phyloP scores from a whole-genome alignment of 2,888 invertebrate genomes.

The Lithodes maja region DNA sequence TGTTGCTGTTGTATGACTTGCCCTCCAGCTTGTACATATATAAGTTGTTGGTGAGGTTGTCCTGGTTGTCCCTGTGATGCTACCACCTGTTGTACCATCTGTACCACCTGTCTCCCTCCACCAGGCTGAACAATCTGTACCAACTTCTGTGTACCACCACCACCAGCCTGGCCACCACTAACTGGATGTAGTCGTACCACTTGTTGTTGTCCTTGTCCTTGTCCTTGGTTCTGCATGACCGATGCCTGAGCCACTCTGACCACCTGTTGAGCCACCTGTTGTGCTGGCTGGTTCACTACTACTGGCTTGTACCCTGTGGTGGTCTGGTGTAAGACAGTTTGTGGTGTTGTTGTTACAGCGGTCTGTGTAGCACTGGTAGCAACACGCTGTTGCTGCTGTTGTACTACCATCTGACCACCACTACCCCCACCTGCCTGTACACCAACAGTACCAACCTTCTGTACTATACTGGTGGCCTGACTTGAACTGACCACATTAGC shows the following conservation, averaged over 20 bases:
- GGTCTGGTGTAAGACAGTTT: constrained; percentile 28
- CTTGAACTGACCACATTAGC: constrained; percentile 31
- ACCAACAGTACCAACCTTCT: constrained; percentile 24
- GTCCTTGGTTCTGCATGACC: constrained; percentile 1
- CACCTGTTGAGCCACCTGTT: constrained; percentile 46
- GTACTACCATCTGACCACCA: constrained; percentile 41
- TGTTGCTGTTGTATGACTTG: constrained; percentile 53
- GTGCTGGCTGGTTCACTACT: constrained; percentile 39
- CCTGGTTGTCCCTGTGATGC: constrained; percentile 36
- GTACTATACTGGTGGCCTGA: constrained; percentile 36
- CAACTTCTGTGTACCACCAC: constrained; percentile 32
- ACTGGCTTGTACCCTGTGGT: constrained; percentile 38
- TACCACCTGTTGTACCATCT: constrained; percentile 58
- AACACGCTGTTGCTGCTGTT: constrained; percentile 55
- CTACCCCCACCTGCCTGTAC: constrained; percentile 18
- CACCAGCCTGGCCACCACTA: constrained; percentile 11
- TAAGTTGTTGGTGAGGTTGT: constrained; percentile 37
- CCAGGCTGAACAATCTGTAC: constrained; percentile 57
- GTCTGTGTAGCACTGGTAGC: constrained; percentile 33
- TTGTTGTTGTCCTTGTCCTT: constrained; percentile 59
- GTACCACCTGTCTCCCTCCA: constrained; percentile 52
- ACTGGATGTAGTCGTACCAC: constrained; percentile 44
- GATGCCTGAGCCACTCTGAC: constrained; percentile 52
- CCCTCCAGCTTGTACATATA: constrained; percentile 53
- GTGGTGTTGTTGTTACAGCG: constrained; percentile 14